phyloP scores from a whole-genome alignment of 2,888 invertebrate genomes.

The Phaonia tiefii region DNA sequence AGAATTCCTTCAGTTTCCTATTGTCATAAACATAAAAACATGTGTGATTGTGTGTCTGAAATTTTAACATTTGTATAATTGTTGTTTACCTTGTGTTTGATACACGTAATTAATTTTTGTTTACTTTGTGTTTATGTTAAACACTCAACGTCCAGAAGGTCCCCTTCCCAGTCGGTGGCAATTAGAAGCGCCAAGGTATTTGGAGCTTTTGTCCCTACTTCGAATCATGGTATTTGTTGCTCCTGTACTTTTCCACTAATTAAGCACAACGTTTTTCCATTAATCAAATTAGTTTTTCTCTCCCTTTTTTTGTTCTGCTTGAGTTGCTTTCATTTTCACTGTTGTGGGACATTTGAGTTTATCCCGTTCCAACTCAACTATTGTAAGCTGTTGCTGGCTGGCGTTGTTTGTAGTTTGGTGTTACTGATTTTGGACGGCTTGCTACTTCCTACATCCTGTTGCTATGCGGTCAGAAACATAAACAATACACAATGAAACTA shows the following conservation, averaged over 20 bases:
- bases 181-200: no score
- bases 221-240: neutral
- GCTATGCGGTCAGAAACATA: slow-evolving; percentile 28
- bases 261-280: slow-evolving; percentile 55
- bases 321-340: slow-evolving; percentile 27
- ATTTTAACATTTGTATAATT: slow-evolving; percentile 39
- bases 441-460: slow-evolving; percentile 28
- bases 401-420: slow-evolving; percentile 25
- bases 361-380: slow-evolving; percentile 7
- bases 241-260: slow-evolving; percentile 45
- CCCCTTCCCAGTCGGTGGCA: neutral
- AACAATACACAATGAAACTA: neutral
- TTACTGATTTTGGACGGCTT: slow-evolving; percentile 19
- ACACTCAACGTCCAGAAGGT: neutral
- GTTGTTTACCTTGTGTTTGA: slow-evolving; percentile 35
- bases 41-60: neutral
- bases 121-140: slow-evolving; percentile 45
- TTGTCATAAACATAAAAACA: neutral
- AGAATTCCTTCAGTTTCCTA: no score
- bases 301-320: neutral
- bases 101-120: slow-evolving; percentile 49
- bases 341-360: slow-evolving; percentile 29
- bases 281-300: slow-evolving; percentile 54
- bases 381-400: neutral
- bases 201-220: neutral